These are phyloP conservation scores for Lepilemur ruficaudatus DNA, from an alignment of 2,797 vertebrate species.

Conservation along the genomic window DNA sequence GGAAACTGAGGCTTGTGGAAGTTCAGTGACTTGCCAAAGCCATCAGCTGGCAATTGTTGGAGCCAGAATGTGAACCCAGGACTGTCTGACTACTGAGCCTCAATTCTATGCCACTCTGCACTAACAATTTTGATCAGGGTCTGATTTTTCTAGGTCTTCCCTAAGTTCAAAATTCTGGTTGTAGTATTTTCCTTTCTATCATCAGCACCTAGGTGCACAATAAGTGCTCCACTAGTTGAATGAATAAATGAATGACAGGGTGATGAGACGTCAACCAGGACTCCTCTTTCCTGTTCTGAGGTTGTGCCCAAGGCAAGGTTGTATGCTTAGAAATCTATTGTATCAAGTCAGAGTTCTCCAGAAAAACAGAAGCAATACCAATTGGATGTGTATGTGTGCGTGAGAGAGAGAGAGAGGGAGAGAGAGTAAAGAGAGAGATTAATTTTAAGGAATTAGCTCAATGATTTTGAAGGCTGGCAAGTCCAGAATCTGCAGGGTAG, in stretches of 20 bases:
- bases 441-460: constrained; percentile 1
- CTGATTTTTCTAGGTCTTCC: neutral
- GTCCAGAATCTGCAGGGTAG: neutral
- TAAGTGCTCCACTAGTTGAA: neutral
- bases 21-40: neutral
- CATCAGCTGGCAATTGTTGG: neutral
- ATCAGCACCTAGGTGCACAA: neutral
- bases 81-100: neutral
- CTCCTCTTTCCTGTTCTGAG: neutral
- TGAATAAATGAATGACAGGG: neutral
- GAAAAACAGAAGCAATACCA: neutral
- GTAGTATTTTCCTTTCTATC: neutral
- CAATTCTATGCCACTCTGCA: neutral
- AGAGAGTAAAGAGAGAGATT: neutral
- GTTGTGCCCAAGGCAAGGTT: neutral
- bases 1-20: neutral
- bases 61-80: neutral
- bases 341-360: neutral
- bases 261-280: neutral
- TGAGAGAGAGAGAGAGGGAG: neutral
- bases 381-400: neutral
- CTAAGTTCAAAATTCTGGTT: neutral
- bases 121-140: neutral
- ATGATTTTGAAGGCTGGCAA: neutral
- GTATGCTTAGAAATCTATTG: neutral